Evolutionary conservation across 2,113 vertebrate species (phyloP).

Genomic region (Apteryx mantelli): DNA sequence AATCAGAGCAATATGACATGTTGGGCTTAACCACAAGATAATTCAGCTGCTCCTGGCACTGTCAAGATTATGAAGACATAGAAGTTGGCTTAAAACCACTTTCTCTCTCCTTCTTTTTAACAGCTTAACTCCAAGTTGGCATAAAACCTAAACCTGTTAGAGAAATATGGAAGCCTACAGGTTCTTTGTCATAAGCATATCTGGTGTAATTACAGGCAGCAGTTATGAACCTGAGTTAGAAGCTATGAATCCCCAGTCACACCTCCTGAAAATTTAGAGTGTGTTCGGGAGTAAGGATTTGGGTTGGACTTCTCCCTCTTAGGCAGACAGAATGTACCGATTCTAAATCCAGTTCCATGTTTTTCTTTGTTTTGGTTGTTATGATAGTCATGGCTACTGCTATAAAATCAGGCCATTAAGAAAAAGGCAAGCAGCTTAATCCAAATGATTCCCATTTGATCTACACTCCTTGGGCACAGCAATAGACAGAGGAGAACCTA

Average conservation of each 20-base stretch:
- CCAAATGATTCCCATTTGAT: slow-evolving; percentile 41
- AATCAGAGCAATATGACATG: background rate
- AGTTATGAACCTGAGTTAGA: background rate
- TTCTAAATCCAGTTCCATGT: slow-evolving; percentile 38
- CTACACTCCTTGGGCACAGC: slow-evolving; percentile 20
- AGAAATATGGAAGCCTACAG: background rate
- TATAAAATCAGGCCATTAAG: slow-evolving; percentile 58
- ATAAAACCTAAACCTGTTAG: background rate
- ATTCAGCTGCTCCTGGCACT: background rate
- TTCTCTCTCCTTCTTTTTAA: background rate
- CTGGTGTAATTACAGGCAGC: background rate
- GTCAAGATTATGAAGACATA: background rate
- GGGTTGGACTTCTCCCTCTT: slow-evolving; percentile 12
- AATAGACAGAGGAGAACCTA: slow-evolving; percentile 38
- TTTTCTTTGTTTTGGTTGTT: slow-evolving; percentile 62
- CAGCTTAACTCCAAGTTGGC: background rate
- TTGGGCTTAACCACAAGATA: background rate
- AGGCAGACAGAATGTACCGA: slow-evolving; percentile 37
- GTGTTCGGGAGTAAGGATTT: slow-evolving; percentile 34
- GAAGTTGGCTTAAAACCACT: background rate
- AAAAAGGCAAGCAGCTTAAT: slow-evolving; percentile 26
- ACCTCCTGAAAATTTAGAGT: background rate
- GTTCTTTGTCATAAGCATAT: background rate
- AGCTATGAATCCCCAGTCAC: background rate
- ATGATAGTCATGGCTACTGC: slow-evolving; percentile 61